phyloP scores from a whole-genome alignment of 2,113 vertebrate genomes.

The Toxotes jaculatrix region DNA sequence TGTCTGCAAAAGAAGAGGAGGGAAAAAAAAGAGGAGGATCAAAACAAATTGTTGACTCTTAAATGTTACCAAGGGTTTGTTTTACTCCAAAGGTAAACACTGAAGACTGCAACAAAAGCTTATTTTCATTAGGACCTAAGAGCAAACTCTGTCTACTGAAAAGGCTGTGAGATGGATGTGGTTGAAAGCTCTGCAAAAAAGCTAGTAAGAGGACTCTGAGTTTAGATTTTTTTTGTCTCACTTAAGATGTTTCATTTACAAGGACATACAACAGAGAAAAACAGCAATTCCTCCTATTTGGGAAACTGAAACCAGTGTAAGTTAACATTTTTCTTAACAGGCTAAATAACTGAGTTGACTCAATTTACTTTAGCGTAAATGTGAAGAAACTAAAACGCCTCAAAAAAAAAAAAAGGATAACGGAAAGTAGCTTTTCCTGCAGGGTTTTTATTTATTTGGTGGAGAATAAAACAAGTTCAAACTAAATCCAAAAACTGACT shows the following conservation, averaged over 20 bases:
- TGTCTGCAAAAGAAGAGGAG: slow-evolving; percentile 82
- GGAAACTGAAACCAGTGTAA: neutral
- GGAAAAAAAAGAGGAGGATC: neutral
- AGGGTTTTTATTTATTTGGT: neutral
- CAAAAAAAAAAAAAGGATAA: neutral
- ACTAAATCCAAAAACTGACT: neutral
- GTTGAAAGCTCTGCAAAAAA: neutral
- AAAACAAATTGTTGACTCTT: slow-evolving; percentile 1
- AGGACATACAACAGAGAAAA: neutral
- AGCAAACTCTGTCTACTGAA: neutral
- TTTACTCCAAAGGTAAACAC: neutral
- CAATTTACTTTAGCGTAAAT: neutral
- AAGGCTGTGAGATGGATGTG: neutral
- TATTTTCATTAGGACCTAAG: neutral
- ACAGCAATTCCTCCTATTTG: neutral
- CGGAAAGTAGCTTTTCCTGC: neutral
- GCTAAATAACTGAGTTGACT: neutral
- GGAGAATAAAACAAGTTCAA: neutral
- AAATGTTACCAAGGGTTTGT: neutral
- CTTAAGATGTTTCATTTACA: neutral
- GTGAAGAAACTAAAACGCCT: neutral
- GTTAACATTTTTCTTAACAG: neutral
- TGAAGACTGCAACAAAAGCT: neutral
- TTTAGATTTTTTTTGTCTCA: neutral
- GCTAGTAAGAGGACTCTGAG: neutral